These are phyloP conservation scores for Garra rufa DNA, from an alignment of 2,113 vertebrate genomes.

Conservation along the genomic window DNA sequence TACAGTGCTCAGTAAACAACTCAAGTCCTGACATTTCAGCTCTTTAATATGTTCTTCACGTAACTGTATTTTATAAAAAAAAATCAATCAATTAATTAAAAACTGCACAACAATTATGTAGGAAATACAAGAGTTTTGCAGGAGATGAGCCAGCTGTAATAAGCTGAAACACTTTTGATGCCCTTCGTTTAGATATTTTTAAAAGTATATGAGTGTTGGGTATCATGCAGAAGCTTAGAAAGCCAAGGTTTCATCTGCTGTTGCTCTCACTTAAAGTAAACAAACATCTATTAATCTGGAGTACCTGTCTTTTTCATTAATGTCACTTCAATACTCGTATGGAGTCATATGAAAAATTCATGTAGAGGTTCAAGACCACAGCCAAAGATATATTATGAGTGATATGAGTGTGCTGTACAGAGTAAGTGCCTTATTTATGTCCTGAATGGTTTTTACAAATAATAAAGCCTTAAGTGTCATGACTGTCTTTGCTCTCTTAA, in stretches of 20 bases:
- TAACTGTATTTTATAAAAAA: neutral
- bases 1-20: neutral
- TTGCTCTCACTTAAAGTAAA: slow-evolving; percentile 59
- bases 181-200: neutral
- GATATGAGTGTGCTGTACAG: neutral
- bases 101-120: neutral
- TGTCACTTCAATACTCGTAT: slow-evolving; percentile 55
- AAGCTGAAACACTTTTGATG: neutral
- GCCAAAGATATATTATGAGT: slow-evolving; percentile 26
- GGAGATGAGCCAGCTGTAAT: neutral
- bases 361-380: slow-evolving; percentile 53
- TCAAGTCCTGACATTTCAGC: neutral
- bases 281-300: slow-evolving; percentile 61
- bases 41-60: neutral
- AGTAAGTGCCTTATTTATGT: neutral
- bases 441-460: neutral
- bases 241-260: slow-evolving; percentile 24
- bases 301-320: slow-evolving; percentile 53
- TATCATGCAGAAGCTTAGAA: neutral
- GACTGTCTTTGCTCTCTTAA: slow-evolving; percentile 25
- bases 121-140: neutral
- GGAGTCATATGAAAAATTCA: slow-evolving; percentile 62
- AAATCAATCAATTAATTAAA: no score
- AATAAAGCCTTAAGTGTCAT: slow-evolving; percentile 17
- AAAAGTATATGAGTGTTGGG: neutral